phyloP scores from a whole-genome alignment of 2,113 vertebrate species.

The Aplodontia rufa region DNA sequence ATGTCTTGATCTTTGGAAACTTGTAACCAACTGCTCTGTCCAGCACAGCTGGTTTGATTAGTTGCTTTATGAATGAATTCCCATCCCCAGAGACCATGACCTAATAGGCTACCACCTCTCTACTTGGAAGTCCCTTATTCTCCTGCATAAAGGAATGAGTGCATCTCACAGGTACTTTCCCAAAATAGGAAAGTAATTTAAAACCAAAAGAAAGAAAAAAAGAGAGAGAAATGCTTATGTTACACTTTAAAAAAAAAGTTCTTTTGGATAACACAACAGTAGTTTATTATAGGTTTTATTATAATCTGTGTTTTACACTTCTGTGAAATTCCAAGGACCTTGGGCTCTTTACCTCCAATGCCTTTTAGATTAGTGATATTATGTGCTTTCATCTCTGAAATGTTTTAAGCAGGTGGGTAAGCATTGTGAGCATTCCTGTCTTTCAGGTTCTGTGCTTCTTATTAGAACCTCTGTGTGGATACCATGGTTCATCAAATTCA shows the following conservation, averaged over 20 bases:
- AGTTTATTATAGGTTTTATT: not conserved
- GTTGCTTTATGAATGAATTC: not conserved
- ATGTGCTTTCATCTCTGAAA: not conserved
- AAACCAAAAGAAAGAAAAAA: not conserved
- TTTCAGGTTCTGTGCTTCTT: not conserved
- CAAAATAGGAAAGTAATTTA: not conserved
- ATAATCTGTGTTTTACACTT: not conserved
- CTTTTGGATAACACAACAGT: not conserved
- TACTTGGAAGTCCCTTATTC: not conserved
- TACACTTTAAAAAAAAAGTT: not conserved
- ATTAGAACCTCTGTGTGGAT: not conserved
- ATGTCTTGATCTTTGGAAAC: not conserved
- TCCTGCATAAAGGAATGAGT: not conserved
- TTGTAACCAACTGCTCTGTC: not conserved
- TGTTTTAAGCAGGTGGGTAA: not conserved
- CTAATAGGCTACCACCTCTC: not conserved
- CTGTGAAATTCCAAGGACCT: not conserved
- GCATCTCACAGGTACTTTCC: not conserved
- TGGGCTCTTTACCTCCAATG: not conserved
- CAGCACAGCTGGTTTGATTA: not conserved
- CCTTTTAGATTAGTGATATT: not conserved
- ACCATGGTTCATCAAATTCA: not conserved
- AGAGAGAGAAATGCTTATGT: accelerated
- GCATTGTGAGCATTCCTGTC: not conserved
- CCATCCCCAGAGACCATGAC: not conserved